Percentiles rank a stretch among this genome's conserved stretches.
phyloP scores from a whole-genome alignment of 2,797 vertebrate species.

The Schizopygopsis malacanthus region DNA sequence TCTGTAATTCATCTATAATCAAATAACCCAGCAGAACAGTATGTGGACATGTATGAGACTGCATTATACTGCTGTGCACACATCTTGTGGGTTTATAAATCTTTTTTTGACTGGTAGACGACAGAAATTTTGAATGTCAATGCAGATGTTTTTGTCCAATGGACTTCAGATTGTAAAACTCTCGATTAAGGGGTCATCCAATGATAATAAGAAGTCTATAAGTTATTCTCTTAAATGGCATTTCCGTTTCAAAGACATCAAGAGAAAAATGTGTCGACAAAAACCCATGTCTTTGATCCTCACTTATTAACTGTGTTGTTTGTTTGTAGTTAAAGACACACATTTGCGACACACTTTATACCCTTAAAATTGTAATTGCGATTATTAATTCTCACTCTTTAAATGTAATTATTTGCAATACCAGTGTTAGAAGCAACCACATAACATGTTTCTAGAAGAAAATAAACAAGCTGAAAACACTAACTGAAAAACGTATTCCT shows the following conservation, averaged over 20 bases:
- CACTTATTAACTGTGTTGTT: neutral
- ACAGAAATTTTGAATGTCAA: neutral
- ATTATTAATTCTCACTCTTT: neutral
- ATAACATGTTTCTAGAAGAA: too few species aligned
- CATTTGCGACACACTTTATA: neutral
- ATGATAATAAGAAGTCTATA: neutral
- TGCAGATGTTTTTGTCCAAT: neutral
- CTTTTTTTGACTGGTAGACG: neutral
- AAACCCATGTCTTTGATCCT: neutral
- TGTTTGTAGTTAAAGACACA: neutral
- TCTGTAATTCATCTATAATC: constrained; percentile 56
- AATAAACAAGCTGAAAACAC: too few species aligned
- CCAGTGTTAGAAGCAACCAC: too few species aligned
- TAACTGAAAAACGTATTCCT: too few species aligned
- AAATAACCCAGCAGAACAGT: neutral
- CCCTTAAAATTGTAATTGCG: neutral
- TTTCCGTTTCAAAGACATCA: neutral
- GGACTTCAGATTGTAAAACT: neutral
- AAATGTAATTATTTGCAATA: neutral
- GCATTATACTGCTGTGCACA: neutral
- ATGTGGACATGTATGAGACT: neutral
- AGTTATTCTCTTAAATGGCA: neutral
- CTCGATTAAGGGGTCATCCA: neutral
- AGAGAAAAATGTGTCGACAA: neutral
- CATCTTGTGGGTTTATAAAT: constrained; percentile 20